These are phyloP conservation scores for Itoplectis maculator DNA, from an alignment of 2,888 invertebrate genomes.

Conservation along the genomic window DNA sequence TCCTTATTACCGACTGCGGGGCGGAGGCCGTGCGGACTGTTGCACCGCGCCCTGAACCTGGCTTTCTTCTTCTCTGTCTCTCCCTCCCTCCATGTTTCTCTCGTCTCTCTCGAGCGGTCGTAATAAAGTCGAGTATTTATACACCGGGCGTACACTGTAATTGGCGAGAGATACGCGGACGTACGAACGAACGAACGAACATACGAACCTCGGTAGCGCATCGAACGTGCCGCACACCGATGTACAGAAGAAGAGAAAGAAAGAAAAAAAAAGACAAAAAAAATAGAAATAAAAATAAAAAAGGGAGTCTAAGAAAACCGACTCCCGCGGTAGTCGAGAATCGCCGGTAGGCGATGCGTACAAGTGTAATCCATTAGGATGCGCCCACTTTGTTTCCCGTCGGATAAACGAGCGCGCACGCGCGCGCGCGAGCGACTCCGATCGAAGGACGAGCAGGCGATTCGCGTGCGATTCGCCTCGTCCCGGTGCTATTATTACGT, in stretches of 20 bases:
- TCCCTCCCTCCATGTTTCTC: slow-evolving; percentile 1
- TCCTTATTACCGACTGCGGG: slow-evolving; percentile 54
- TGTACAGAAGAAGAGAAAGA: background rate
- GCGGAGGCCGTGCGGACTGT: slow-evolving; percentile 48
- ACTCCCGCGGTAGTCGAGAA: slow-evolving; percentile 56
- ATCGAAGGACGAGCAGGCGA: slow-evolving; percentile 35
- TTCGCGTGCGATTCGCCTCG: slow-evolving; percentile 34
- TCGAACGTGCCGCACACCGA: slow-evolving; percentile 4
- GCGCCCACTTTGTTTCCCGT: slow-evolving; percentile 76
- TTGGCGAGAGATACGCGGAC: slow-evolving; percentile 73
- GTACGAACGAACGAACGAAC: slow-evolving; percentile 8
- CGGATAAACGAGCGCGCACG: slow-evolving; percentile 59
- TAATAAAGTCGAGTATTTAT: slow-evolving; percentile 75
- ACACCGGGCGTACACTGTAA: slow-evolving; percentile 76
- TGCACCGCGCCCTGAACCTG: slow-evolving; percentile 42
- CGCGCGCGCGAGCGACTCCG: too few species aligned
- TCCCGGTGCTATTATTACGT: slow-evolving; percentile 38
- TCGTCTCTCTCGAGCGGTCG: slow-evolving; percentile 24
- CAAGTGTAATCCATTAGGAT: slow-evolving; percentile 81
- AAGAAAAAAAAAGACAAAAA: background rate
- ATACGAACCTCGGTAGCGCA: slow-evolving; percentile 20
- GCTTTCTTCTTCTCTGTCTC: background rate
- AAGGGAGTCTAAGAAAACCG: background rate
- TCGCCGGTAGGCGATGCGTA: slow-evolving; percentile 76
- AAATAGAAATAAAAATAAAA: background rate